Evolutionary conservation across 2,797 vertebrate species (phyloP).

Genomic region (Scarus forsteni): DNA sequence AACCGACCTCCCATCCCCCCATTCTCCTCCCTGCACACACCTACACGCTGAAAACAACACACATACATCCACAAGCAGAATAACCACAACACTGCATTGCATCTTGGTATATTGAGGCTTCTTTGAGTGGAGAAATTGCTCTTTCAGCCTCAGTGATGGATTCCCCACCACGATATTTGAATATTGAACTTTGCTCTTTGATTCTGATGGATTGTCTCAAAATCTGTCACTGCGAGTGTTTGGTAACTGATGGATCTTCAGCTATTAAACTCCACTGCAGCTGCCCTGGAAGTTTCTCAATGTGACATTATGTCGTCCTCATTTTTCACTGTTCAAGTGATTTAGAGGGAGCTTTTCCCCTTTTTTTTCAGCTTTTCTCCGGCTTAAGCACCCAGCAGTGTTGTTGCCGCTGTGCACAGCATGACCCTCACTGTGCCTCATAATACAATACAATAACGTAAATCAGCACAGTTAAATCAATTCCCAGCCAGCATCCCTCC

Average conservation of each 20-base stretch:
- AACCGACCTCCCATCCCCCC: too few relatives aligned
- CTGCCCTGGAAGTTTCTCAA: conserved; percentile 12
- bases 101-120: not conserved
- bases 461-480: conserved; percentile 58
- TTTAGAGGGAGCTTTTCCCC: not conserved
- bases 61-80: not conserved
- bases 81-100: not conserved
- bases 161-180: not conserved
- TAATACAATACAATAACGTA: conserved; percentile 30
- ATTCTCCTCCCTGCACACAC: too few relatives aligned
- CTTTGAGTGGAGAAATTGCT: not conserved
- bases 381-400: not conserved
- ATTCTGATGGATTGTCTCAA: conserved; percentile 4
- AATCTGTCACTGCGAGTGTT: conserved; percentile 1
- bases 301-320: conserved; percentile 12
- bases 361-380: conserved; percentile 11
- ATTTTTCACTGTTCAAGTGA: conserved; percentile 21
- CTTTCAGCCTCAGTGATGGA: not conserved
- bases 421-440: conserved; percentile 25
- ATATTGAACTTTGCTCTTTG: conserved; percentile 13
- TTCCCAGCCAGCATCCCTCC: conserved; percentile 9
- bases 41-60: too few relatives aligned
- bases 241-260: conserved; percentile 8
- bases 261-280: conserved; percentile 10
- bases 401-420: conserved; percentile 12